phyloP scores from a whole-genome alignment of 2,113 vertebrate species.

The Etheostoma cragini region DNA sequence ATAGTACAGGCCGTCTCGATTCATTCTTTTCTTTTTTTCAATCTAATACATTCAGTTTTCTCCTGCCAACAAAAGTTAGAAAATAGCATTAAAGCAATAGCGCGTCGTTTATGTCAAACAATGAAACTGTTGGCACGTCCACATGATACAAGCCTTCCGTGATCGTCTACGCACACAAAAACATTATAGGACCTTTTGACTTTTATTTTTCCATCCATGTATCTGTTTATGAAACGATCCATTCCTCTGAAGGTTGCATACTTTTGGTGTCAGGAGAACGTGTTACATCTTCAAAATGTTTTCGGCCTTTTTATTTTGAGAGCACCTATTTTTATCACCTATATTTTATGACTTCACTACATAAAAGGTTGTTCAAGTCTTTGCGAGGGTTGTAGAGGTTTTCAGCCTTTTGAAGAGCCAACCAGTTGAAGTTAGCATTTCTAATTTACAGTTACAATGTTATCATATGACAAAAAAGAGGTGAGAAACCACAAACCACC shows the following conservation, averaged over 20 bases:
- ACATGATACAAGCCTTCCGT: no score
- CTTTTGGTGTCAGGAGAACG: not conserved
- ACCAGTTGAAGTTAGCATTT: not conserved
- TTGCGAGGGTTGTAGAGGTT: not conserved
- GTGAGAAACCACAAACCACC: conserved; percentile 26
- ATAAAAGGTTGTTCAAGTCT: not conserved
- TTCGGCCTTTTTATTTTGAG: not conserved
- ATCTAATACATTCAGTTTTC: no score
- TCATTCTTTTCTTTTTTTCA: no score
- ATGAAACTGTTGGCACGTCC: no score
- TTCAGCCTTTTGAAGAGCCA: not conserved
- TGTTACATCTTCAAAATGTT: not conserved
- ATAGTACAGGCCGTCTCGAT: no score
- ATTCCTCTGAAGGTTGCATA: not conserved
- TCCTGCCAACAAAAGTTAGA: no score
- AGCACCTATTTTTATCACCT: not conserved
- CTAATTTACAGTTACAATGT: no score
- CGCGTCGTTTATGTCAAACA: no score
- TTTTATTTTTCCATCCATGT: not conserved
- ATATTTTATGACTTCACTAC: not conserved
- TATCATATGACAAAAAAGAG: not conserved
- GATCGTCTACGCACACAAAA: no score
- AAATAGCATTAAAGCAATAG: no score
- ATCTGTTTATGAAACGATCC: not conserved
- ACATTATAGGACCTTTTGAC: not conserved